Percentiles rank a stretch among this genome's conserved stretches.
These are phyloP conservation scores for Blera fallax DNA, from an alignment of 2,888 invertebrate species.

Conservation along the genomic window DNA sequence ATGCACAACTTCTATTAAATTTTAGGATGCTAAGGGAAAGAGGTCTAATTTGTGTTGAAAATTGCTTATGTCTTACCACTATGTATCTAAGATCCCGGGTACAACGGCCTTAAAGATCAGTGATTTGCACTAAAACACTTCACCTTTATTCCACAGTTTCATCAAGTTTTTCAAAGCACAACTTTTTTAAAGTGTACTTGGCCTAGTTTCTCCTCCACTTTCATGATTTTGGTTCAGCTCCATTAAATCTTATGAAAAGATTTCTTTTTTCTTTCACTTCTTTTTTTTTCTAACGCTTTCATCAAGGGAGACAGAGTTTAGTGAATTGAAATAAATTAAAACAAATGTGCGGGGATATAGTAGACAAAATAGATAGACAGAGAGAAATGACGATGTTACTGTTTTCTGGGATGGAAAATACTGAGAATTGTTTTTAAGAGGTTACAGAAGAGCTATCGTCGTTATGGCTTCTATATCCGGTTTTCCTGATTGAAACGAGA, in stretches of 20 bases:
- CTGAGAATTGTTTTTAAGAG: neutral
- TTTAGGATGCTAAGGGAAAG: no score
- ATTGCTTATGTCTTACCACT: no score
- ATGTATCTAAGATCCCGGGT: no score
- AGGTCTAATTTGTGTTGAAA: no score
- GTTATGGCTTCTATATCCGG: neutral
- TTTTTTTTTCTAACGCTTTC: neutral
- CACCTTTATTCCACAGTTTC: neutral
- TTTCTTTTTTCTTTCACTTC: neutral
- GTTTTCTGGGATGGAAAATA: neutral
- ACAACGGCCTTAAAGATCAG: no score
- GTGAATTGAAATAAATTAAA: slow-evolving; percentile 16
- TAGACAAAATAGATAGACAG: neutral
- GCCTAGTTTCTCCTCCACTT: neutral
- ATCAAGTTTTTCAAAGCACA: no score
- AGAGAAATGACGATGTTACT: neutral
- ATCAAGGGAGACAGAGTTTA: neutral
- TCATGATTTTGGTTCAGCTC: neutral
- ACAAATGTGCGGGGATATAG: neutral
- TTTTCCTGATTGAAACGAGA: neutral
- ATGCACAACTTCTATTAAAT: no score
- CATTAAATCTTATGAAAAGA: neutral
- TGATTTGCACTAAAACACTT: no score
- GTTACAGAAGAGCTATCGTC: neutral
- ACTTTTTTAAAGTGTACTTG: no score